These are phyloP conservation scores for Kradibia gibbosae DNA, from an alignment of 1,140 invertebrate genomes.

Conservation along the genomic window DNA sequence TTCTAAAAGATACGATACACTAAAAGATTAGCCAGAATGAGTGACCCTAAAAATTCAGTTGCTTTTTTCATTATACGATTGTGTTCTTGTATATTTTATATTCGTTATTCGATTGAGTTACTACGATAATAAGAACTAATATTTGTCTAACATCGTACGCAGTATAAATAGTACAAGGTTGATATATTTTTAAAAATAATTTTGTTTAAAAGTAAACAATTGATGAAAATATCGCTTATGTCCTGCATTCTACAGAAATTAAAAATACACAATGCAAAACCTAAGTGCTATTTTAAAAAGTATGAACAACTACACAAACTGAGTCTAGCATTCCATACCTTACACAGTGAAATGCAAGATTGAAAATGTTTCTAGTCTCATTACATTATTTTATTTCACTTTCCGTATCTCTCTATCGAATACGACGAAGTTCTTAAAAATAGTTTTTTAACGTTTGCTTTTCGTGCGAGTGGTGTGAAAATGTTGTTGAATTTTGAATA, in stretches of 20 bases:
- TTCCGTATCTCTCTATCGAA: too few relatives aligned
- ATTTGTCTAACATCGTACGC: constrained; percentile 48
- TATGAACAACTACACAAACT: constrained; percentile 42
- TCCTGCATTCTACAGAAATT: background rate
- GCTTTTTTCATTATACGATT: background rate
- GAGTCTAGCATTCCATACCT: constrained; percentile 53
- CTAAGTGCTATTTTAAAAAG: constrained; percentile 48
- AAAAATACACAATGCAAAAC: background rate
- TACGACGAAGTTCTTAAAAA: too few relatives aligned
- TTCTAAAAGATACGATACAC: constrained; percentile 49
- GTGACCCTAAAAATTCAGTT: constrained; percentile 47
- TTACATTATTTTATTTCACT: too few relatives aligned
- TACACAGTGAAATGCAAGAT: constrained; percentile 56
- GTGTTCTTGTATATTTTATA: constrained; percentile 10
- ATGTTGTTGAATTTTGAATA: too few relatives aligned
- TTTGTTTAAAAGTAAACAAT: too few relatives aligned
- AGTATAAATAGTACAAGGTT: too few relatives aligned
- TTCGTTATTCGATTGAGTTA: constrained; percentile 38
- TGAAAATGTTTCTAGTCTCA: too few relatives aligned
- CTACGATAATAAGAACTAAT: constrained; percentile 54
- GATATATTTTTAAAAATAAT: too few relatives aligned
- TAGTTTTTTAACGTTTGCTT: too few relatives aligned
- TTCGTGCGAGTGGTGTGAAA: too few relatives aligned
- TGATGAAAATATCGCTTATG: too few relatives aligned
- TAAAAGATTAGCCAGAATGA: constrained; percentile 53